Evolutionary conservation across 2,888 invertebrate genomes (phyloP).

Genomic region (Hyalella azteca): DNA sequence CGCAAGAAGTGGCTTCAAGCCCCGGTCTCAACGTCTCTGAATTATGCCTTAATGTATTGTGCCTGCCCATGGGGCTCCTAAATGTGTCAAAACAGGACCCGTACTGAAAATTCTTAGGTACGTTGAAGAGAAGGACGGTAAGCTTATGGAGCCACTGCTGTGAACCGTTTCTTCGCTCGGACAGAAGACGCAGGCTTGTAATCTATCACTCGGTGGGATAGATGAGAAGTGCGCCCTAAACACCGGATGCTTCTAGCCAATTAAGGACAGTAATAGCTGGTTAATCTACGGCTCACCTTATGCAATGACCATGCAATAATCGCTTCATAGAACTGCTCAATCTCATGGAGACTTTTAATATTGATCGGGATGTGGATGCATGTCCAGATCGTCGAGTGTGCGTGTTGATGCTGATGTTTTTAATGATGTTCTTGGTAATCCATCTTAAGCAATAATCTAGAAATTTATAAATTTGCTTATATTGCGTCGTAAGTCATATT

Average conservation of each 20-base stretch:
- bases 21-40: too few relatives aligned
- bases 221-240: conserved; percentile 29
- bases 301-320: conserved; percentile 30
- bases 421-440: not conserved
- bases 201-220: conserved; percentile 36
- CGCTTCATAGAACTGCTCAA: conserved; percentile 32
- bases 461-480: too few relatives aligned
- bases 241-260: conserved; percentile 34
- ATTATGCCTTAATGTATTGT: too few relatives aligned
- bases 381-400: not conserved
- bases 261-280: conserved; percentile 34
- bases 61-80: too few relatives aligned
- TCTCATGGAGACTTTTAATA: not conserved
- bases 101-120: not conserved
- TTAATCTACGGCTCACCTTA: conserved; percentile 20
- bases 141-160: not conserved
- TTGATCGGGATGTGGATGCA: not conserved
- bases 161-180: not conserved
- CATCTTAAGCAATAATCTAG: too few relatives aligned
- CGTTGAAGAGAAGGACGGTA: not conserved
- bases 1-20: too few relatives aligned
- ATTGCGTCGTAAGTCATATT: too few relatives aligned
- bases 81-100: not conserved
- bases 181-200: conserved; percentile 27
- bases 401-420: not conserved